A percentile compares a stretch with the other conserved stretches of the same genome.
Conservation (phyloP, 2,888 invertebrate genomes). For the Azorinus chamasolen region DNA sequence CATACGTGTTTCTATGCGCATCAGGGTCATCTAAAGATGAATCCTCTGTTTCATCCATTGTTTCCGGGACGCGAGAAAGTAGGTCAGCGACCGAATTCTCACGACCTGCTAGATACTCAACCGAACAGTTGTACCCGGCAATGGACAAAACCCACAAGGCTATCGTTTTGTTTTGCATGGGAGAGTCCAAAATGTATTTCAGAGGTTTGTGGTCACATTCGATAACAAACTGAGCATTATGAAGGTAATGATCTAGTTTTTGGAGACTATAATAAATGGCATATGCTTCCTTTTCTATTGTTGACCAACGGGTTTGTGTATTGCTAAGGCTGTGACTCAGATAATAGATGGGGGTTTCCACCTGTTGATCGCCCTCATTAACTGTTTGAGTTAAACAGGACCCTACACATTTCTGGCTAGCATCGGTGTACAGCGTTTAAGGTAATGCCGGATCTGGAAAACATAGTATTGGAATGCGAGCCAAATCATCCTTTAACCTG, state of each 20-base stretch:
- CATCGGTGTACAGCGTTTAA: not conserved
- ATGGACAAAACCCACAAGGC: too few species aligned
- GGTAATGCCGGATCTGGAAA: not conserved
- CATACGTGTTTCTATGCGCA: too few species aligned
- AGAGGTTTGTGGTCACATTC: not conserved
- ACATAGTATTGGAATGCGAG: not conserved
- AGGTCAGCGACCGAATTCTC: too few species aligned
- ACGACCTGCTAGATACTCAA: too few species aligned
- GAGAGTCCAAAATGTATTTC: not conserved
- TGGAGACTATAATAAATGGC: not conserved
- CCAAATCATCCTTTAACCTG: not conserved
- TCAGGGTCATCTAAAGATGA: too few species aligned
- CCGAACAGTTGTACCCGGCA: too few species aligned
- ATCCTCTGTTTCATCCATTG: not conserved
- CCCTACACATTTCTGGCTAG: not conserved
- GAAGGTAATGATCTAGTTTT: not conserved
- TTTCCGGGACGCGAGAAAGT: too few species aligned
- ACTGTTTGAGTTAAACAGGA: slow-evolving; percentile 1
- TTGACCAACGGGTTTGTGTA: slow-evolving; percentile 2
- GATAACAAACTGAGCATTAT: not conserved
- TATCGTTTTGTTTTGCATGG: too few species aligned
- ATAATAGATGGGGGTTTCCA: not conserved
- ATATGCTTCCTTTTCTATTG: slow-evolving; percentile 5
- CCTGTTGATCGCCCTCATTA: not conserved
- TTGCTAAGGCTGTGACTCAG: slow-evolving; percentile 2